Base-by-base conservation (phyloP, 1,140 invertebrate genomes). In the Danaus melanippus region DNA sequence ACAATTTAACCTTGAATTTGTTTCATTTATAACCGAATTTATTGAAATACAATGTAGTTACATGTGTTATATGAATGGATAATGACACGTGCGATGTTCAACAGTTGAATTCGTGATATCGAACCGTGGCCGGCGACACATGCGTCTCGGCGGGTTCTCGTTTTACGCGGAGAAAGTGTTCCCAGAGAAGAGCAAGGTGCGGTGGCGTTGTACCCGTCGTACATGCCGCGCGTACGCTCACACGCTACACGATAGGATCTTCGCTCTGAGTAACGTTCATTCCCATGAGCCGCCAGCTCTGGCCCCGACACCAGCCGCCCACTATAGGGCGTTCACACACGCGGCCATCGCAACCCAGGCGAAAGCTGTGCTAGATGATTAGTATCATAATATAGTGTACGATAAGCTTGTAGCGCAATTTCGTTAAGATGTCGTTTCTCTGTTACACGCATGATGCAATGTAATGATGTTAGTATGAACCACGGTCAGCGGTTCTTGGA, bases 71-170 rank as follows among this genome's bases (percentile, higher is more conserved):
- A 10, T 52, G 64, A 61, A 67, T 56, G 50, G 60, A 65, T 72
- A 77, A 65, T 80, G 64, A 77, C 63, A 42, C 53, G 56, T 51
- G 45, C 63, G 60, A 58, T 76, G 56, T 79, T 84, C 87, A 82
- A 12, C 84, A 88, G 87, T 87, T 50, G 82, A 87, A 67, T 88
- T 87, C 75, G 82, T 88, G 75, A 88, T 88, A 70, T 87, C 87
- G 51, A 88, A 87, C 56, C 80, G 87, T 12, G 85, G 87, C 6
- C 70, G 85, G 17, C 74, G 87, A 50, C 87, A 88, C 58, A 80
- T 88, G 82, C 78, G 82, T 53, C 79, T 88, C 43, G 75, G 78
- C 44, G 87, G 87, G 9, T 87, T 87, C 62, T 84, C 85, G 21
- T 88, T 88, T 74, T 88, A 88, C 58, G 84, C 85, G 11, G 87